Conservation (phyloP, 1,140 invertebrate genomes). For the Zaprionus ghesquierei region DNA sequence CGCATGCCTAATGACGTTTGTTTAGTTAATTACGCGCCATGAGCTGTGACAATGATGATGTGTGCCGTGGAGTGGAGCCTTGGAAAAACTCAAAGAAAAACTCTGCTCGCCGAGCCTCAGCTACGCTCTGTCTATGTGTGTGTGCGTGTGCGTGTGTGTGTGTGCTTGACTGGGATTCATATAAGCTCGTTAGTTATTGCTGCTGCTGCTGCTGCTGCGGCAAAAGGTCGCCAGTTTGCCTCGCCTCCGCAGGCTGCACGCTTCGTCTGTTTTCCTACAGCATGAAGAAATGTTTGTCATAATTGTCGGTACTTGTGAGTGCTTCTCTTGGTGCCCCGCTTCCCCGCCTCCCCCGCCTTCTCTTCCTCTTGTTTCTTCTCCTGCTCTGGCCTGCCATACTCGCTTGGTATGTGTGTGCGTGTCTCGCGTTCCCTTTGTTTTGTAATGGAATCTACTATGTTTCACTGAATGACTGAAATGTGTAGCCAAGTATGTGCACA, state of each 20-base stretch:
- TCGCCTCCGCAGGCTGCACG: constrained; percentile 10
- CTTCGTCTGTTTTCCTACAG: neutral
- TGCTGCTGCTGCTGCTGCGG: constrained; percentile 49
- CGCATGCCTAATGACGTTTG: constrained; percentile 79
- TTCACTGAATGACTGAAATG: constrained; percentile 52
- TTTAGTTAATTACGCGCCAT: constrained; percentile 82
- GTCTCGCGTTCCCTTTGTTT: constrained; percentile 43
- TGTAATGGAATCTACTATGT: constrained; percentile 58
- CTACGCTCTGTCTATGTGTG: neutral
- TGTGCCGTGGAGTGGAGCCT: constrained; percentile 38
- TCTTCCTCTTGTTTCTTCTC: neutral
- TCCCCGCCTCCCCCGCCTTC: neutral
- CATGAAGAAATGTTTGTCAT: constrained; percentile 70
- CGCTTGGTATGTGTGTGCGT: neutral
- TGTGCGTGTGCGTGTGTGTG: constrained; percentile 1
- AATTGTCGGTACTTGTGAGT: constrained; percentile 72
- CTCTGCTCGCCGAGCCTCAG: neutral
- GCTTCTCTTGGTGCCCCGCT: neutral
- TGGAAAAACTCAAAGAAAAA: constrained; percentile 41
- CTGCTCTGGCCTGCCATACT: neutral
- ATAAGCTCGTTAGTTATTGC: constrained; percentile 68
- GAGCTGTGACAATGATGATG: constrained; percentile 78
- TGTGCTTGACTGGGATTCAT: constrained; percentile 23
- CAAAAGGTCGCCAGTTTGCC: constrained; percentile 56
- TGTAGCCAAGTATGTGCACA: constrained; percentile 27